Evolutionary conservation across 1,140 invertebrate species (phyloP).

Genomic region (Pygmarrhopalites habei): DNA sequence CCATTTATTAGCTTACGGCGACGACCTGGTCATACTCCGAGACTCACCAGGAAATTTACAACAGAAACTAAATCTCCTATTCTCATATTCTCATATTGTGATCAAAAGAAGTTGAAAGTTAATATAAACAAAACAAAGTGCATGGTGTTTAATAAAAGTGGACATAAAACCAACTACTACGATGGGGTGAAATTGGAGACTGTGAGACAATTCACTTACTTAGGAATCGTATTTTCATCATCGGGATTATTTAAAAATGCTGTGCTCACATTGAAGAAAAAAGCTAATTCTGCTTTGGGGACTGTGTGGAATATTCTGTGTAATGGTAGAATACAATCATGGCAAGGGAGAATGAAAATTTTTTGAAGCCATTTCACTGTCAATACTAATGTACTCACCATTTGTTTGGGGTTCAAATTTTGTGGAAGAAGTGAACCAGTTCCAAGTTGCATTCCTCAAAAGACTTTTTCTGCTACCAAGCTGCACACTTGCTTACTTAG

Average conservation of each 20-base stretch:
- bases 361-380: too few relatives aligned
- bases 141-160: slow-evolving; percentile 6
- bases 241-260: not conserved
- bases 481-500: too few relatives aligned
- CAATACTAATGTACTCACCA: too few relatives aligned
- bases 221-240: slow-evolving; percentile 6
- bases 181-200: not conserved
- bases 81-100: not conserved
- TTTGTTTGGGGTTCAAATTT: too few relatives aligned
- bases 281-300: not conserved
- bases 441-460: too few relatives aligned
- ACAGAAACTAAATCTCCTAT: not conserved
- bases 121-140: slow-evolving; percentile 20
- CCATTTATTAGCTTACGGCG: slow-evolving; percentile 9
- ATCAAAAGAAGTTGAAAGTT: not conserved
- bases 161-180: not conserved
- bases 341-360: not conserved
- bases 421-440: too few relatives aligned
- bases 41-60: not conserved
- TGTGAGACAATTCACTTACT: slow-evolving; percentile 10
- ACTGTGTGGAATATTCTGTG: not conserved
- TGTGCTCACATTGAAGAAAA: not conserved
- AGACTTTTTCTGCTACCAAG: too few relatives aligned
- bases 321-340: not conserved
- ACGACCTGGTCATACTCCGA: slow-evolving; percentile 1